These are phyloP conservation scores for Cichlasoma orientale DNA, from an alignment of 2,797 vertebrate species.

Conservation along the genomic window DNA sequence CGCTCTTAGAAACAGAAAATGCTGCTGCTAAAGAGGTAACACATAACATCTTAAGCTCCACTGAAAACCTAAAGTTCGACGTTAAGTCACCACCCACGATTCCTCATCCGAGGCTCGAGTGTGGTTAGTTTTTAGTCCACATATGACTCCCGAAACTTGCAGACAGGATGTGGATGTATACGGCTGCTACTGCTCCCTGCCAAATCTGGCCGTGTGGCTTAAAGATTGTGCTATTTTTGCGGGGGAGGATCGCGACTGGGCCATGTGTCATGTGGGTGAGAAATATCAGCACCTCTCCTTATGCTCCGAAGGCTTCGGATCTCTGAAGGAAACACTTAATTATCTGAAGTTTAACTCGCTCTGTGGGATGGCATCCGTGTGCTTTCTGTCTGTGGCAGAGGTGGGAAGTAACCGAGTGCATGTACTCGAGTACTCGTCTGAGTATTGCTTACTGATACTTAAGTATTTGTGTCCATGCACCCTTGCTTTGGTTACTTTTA, in stretches of 20 bases:
- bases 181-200: slow-evolving; percentile 39
- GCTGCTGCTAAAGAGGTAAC: neutral
- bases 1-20: slow-evolving; percentile 13
- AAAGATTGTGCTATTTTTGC: slow-evolving; percentile 64
- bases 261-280: slow-evolving; percentile 76
- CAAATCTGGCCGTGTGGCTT: slow-evolving; percentile 64
- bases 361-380: slow-evolving; percentile 24
- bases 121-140: slow-evolving; percentile 28
- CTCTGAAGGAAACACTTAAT: slow-evolving; percentile 64
- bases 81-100: slow-evolving; percentile 32
- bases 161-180: slow-evolving; percentile 60
- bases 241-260: slow-evolving; percentile 69
- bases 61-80: slow-evolving; percentile 9
- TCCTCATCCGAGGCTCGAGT: slow-evolving; percentile 7
- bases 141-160: slow-evolving; percentile 45
- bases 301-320: slow-evolving; percentile 72
- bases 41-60: neutral
- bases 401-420: neutral
- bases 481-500: accelerated
- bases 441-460: neutral
- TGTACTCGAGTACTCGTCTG: neutral
- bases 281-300: slow-evolving; percentile 79
- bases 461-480: neutral
- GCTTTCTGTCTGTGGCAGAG: slow-evolving; percentile 10
- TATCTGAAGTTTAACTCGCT: slow-evolving; percentile 42